Conservation (phyloP, 2,797 vertebrate species). For the Smutsia temminckii region DNA sequence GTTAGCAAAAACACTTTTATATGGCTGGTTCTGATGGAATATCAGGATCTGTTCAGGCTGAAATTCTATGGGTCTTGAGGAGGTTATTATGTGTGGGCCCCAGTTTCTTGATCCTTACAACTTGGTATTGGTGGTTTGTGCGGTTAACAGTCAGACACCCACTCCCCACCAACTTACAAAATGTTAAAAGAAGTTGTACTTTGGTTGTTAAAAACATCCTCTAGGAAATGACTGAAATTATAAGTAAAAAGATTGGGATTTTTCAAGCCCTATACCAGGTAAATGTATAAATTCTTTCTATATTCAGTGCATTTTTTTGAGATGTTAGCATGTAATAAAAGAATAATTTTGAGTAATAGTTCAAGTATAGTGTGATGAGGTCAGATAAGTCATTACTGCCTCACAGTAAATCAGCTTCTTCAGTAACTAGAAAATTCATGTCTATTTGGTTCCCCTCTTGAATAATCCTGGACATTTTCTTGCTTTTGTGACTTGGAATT, state of each 20-base stretch:
- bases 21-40: background rate
- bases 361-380: background rate
- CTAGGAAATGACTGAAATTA: background rate
- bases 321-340: background rate
- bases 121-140: background rate
- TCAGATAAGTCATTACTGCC: background rate
- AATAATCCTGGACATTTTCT: background rate
- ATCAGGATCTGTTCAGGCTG: background rate
- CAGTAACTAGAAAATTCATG: background rate
- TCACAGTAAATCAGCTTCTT: background rate
- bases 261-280: background rate
- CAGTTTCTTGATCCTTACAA: background rate
- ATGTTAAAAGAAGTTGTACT: background rate
- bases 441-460: background rate
- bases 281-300: background rate
- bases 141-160: background rate
- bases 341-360: background rate
- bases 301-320: background rate
- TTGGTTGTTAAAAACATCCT: background rate
- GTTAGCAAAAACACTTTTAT: background rate
- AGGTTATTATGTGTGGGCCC: background rate
- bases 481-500: background rate
- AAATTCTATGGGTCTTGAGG: background rate
- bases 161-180: background rate
- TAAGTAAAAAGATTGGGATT: background rate